Percentiles rank a stretch among this genome's conserved stretches.
phyloP scores from a whole-genome alignment of 1,140 invertebrate genomes.

The Colletes gigas region DNA sequence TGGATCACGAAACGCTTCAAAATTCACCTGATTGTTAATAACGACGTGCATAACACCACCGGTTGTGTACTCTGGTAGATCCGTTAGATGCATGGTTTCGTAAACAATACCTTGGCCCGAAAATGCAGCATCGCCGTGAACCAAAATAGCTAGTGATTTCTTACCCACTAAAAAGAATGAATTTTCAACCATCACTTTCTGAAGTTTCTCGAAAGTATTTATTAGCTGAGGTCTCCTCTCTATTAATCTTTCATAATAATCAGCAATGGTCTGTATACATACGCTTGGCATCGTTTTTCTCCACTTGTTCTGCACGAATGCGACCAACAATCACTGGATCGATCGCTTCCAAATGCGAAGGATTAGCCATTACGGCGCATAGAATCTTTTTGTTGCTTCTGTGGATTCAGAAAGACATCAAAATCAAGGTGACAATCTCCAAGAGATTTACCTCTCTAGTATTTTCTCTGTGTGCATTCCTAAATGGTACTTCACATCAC shows the following conservation, averaged over 20 bases:
- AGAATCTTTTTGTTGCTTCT: constrained; percentile 91
- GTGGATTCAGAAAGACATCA: background rate
- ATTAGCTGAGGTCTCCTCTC: too few species aligned
- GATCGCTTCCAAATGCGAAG: constrained; percentile 94
- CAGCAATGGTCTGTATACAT: constrained; percentile 78
- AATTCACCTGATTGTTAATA: constrained; percentile 91
- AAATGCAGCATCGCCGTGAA: constrained; percentile 96
- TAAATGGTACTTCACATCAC: constrained; percentile 98
- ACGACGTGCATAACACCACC: constrained; percentile 95
- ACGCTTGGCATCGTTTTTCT: constrained; percentile 88
- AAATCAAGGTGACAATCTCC: too few species aligned
- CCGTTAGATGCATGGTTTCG: constrained; percentile 93
- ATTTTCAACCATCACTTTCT: background rate
- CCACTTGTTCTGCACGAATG: constrained; percentile 92
- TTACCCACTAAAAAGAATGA: constrained; percentile 44
- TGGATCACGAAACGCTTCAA: too few species aligned
- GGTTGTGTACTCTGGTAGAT: constrained; percentile 92
- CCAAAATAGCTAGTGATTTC: constrained; percentile 86
- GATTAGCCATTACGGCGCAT: constrained; percentile 93
- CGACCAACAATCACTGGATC: constrained; percentile 92
- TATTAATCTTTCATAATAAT: too few species aligned
- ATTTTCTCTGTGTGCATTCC: constrained; percentile 90
- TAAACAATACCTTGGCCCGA: constrained; percentile 93
- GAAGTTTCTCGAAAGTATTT: too few species aligned
- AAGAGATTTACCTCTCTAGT: constrained; percentile 61